A percentile compares a stretch with the other conserved stretches of the same genome.
phyloP scores from a whole-genome alignment of 2,113 vertebrate species.

The Jacana jacana region DNA sequence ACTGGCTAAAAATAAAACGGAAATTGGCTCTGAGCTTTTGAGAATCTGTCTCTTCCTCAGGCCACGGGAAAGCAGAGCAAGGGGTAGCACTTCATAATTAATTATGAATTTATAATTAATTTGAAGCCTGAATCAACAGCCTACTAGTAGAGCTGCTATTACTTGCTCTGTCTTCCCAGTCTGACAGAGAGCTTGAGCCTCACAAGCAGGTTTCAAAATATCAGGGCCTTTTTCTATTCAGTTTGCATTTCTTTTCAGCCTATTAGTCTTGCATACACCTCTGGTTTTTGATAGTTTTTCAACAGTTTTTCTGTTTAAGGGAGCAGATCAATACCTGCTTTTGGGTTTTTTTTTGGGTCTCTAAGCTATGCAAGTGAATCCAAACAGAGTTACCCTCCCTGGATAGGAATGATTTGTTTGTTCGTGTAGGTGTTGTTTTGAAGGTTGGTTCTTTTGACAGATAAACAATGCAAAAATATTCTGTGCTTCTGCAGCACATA shows the following conservation, averaged over 20 bases:
- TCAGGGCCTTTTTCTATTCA: neutral
- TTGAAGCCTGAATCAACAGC: conserved; percentile 29
- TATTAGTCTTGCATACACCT: neutral
- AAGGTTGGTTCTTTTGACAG: neutral
- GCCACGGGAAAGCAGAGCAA: conserved; percentile 48
- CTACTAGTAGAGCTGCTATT: neutral
- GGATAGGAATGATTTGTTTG: neutral
- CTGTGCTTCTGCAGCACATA: neutral
- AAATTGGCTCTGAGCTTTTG: conserved; percentile 64
- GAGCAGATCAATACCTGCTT: neutral
- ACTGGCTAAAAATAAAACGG: conserved; percentile 70
- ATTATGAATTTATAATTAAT: conserved; percentile 68
- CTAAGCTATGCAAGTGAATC: neutral
- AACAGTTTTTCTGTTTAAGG: neutral
- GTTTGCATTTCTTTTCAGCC: neutral
- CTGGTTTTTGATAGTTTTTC: neutral
- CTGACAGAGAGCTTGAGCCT: neutral
- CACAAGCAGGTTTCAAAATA: neutral
- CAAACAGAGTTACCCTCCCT: neutral
- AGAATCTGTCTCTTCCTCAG: conserved; percentile 50
- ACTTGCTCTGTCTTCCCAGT: neutral
- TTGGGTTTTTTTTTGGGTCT: neutral
- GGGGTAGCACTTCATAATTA: conserved; percentile 66
- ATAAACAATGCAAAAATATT: conserved; percentile 9
- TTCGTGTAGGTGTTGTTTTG: neutral